These are phyloP conservation scores for Eleginops maclovinus DNA, from an alignment of 2,113 vertebrate genomes.

Conservation along the genomic window DNA sequence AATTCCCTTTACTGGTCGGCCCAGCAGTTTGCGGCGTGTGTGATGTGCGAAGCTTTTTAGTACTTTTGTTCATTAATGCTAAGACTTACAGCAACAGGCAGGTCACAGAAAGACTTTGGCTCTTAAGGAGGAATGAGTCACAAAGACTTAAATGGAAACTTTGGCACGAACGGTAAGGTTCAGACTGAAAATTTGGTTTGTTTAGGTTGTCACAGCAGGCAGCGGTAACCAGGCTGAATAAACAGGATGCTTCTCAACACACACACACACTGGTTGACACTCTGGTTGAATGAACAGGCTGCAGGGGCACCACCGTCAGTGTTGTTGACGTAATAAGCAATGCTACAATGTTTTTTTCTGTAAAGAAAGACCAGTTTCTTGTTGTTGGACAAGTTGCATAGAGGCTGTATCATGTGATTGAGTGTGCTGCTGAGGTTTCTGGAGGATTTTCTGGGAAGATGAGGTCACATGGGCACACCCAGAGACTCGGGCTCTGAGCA, in stretches of 20 bases:
- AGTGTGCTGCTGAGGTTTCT: conserved; percentile 44
- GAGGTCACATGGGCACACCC: conserved; percentile 76
- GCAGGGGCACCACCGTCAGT: not conserved
- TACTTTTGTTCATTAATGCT: not conserved
- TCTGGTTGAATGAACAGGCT: conserved; percentile 32
- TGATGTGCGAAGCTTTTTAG: not conserved
- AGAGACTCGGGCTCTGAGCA: conserved; percentile 23
- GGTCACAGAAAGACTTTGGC: not conserved
- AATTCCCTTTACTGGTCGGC: conserved; percentile 23
- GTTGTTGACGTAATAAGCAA: conserved; percentile 6
- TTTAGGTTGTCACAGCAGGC: conserved; percentile 4
- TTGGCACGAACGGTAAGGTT: not conserved
- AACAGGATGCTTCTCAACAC: conserved; percentile 56
- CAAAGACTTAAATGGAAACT: conserved; percentile 12
- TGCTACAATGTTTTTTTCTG: conserved; percentile 1
- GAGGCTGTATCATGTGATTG: conserved; percentile 34
- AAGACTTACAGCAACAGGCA: conserved; percentile 7
- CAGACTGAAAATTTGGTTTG: conserved; percentile 1
- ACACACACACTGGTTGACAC: not conserved
- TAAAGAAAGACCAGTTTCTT: conserved; percentile 32
- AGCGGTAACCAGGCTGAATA: conserved; percentile 34
- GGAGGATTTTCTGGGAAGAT: conserved; percentile 61
- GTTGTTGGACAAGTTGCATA: conserved; percentile 5
- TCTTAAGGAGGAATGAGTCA: conserved; percentile 9
- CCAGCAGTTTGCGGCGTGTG: conserved; percentile 22